Conservation (phyloP, 2,113 vertebrate species). For the Solenodon paradoxus region DNA sequence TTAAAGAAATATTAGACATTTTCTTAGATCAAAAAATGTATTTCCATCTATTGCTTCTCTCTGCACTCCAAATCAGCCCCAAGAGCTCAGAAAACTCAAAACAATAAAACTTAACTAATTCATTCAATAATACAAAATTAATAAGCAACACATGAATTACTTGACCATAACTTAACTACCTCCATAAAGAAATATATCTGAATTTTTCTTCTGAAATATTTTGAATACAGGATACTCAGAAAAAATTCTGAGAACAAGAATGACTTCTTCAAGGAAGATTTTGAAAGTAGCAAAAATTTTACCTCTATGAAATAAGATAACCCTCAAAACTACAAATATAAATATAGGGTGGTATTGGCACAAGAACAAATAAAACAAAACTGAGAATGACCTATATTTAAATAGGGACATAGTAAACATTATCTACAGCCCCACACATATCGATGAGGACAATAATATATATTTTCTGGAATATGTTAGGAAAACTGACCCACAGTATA, state of each 20-base stretch:
- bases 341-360: background rate
- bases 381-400: background rate
- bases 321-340: background rate
- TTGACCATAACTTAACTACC: background rate
- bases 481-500: background rate
- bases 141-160: background rate
- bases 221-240: background rate
- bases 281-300: background rate
- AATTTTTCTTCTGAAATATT: conserved; percentile 32
- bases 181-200: background rate
- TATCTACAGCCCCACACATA: background rate
- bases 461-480: background rate
- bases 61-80: background rate
- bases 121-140: conserved; percentile 18
- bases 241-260: background rate
- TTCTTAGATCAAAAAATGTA: conserved; percentile 1
- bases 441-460: background rate
- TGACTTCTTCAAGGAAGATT: background rate
- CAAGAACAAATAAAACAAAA: conserved; percentile 1
- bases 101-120: background rate
- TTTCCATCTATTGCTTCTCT: background rate
- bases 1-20: conserved; percentile 1
- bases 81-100: conserved; percentile 14
- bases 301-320: background rate
- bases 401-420: background rate